phyloP scores from a whole-genome alignment of 1,140 invertebrate species.

The Drosophila melanogaster region DNA sequence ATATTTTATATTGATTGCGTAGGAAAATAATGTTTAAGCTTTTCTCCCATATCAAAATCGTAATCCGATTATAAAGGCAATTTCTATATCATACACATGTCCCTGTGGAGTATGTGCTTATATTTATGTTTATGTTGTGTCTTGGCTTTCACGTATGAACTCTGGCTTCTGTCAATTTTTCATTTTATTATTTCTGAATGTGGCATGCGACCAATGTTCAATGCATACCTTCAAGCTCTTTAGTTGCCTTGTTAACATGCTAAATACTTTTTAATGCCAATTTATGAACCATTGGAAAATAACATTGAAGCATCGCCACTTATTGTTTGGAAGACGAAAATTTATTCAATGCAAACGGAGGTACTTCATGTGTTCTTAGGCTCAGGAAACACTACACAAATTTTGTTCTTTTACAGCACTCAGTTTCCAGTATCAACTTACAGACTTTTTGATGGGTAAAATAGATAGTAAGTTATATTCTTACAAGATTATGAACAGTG shows the following conservation, averaged over 20 bases:
- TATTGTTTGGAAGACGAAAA: not conserved
- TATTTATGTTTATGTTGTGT: constrained; percentile 23
- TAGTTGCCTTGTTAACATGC: constrained; percentile 74
- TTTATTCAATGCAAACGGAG: not conserved
- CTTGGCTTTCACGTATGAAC: constrained; percentile 45
- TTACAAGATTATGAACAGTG: constrained; percentile 6
- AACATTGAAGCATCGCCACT: not conserved
- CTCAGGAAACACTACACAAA: not conserved
- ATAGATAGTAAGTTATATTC: not conserved
- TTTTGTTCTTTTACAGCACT: not conserved
- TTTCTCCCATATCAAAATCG: constrained; percentile 54
- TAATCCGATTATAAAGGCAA: constrained; percentile 59
- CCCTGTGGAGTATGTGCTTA: constrained; percentile 21
- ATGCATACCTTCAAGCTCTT: not conserved
- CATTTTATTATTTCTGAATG: constrained; percentile 58
- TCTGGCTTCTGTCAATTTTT: constrained; percentile 64
- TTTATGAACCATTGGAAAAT: constrained; percentile 49
- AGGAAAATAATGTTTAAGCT: constrained; percentile 51
- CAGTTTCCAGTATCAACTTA: too few relatives aligned
- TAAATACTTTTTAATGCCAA: constrained; percentile 77
- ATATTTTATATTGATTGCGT: constrained; percentile 39
- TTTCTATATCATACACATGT: constrained; percentile 45
- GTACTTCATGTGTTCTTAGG: not conserved
- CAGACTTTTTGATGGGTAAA: too few relatives aligned
- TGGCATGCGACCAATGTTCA: constrained; percentile 1